A percentile compares a stretch with the other conserved stretches of the same genome.
phyloP scores from a whole-genome alignment of 2,888 invertebrate genomes.

The Ophion ventricosus region DNA sequence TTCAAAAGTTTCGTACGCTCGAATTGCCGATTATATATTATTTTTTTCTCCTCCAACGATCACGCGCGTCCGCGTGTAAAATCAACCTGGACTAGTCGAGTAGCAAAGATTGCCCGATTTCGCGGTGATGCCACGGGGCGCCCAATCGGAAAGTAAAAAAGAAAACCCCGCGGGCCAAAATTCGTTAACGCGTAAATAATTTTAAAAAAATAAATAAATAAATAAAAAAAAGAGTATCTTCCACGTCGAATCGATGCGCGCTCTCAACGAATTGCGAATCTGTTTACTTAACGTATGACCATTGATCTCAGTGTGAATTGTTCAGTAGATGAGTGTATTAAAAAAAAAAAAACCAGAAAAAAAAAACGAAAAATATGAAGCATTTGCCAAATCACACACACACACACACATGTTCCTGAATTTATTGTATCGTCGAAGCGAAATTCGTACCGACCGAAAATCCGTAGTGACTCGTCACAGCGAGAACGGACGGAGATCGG shows the following conservation, averaged over 20 bases:
- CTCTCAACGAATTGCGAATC: conserved; percentile 32
- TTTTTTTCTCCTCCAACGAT: conserved; percentile 26
- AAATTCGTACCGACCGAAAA: neutral
- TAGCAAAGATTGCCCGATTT: conserved; percentile 27
- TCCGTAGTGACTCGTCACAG: neutral
- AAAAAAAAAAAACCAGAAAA: conserved; percentile 6
- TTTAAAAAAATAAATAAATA: conserved; percentile 5
- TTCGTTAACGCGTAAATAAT: neutral
- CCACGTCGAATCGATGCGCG: conserved; percentile 27
- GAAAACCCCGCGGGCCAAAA: conserved; percentile 24
- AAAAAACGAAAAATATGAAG: conserved; percentile 6
- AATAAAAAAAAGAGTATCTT: conserved; percentile 10
- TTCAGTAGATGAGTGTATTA: conserved; percentile 7
- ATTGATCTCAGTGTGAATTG: conserved; percentile 57
- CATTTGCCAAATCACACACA: neutral
- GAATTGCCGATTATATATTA: neutral
- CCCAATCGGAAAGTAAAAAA: neutral
- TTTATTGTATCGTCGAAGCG: neutral
- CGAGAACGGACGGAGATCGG: neutral
- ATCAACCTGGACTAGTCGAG: conserved; percentile 35
- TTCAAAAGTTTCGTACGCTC: neutral
- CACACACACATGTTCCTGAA: neutral
- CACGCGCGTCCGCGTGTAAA: conserved; percentile 26
- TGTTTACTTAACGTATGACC: conserved; percentile 55
- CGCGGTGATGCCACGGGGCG: conserved; percentile 18